Conservation (phyloP, 2,113 vertebrate species). For the Gyps fulvus region DNA sequence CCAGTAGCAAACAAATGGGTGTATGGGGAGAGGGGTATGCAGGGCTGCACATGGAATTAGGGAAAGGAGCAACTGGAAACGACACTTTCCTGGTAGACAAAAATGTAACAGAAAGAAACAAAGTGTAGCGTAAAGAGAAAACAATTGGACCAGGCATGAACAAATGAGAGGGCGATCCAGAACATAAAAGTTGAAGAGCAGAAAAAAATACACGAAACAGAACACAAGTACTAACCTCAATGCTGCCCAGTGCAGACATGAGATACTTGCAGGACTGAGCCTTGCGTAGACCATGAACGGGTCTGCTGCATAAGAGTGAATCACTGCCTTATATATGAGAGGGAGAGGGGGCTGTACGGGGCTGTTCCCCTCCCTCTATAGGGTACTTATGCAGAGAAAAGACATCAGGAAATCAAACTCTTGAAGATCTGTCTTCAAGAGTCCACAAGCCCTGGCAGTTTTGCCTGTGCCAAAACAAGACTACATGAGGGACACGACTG, state of each 20-base stretch:
- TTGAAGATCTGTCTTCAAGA: not conserved
- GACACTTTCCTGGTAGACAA: not conserved
- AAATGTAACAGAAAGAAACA: not conserved
- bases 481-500: not conserved
- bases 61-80: not conserved
- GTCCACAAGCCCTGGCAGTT: not conserved
- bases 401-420: not conserved
- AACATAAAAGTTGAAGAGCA: not conserved
- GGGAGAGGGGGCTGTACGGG: not conserved
- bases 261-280: not conserved
- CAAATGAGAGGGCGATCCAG: not conserved
- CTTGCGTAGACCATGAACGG: accelerated
- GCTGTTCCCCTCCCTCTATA: not conserved
- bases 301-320: accelerated
- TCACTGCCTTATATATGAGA: not conserved
- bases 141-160: not conserved
- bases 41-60: not conserved
- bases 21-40: not conserved
- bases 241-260: not conserved
- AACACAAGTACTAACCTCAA: not conserved
- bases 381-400: not conserved
- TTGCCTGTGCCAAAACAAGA: not conserved
- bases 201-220: not conserved
- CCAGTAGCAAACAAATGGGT: not conserved
- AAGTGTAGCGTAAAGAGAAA: not conserved